phyloP scores from a whole-genome alignment of 2,888 invertebrate genomes.

The Hoplodrina blanda region DNA sequence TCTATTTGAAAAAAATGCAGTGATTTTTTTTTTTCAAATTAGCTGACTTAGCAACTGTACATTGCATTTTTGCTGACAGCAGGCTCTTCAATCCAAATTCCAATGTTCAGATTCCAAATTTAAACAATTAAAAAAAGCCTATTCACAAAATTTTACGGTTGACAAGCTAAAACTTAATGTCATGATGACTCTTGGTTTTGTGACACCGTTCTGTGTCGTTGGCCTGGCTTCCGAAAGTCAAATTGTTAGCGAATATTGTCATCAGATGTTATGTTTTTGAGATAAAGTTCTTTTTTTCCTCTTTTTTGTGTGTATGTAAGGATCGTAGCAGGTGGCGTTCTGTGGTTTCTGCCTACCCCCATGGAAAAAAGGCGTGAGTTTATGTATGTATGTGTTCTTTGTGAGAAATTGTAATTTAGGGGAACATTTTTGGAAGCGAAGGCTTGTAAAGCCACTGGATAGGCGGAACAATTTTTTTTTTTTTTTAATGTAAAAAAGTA shows the following conservation, averaged over 20 bases:
- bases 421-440: neutral
- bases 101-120: constrained; percentile 30
- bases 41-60: constrained; percentile 1
- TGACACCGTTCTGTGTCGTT: constrained; percentile 78
- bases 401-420: neutral
- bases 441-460: too few relatives aligned
- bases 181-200: constrained; percentile 77
- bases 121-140: constrained; percentile 28
- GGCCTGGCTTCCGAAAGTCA: constrained; percentile 73
- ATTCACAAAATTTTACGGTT: constrained; percentile 37
- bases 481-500: too few relatives aligned
- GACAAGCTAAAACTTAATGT: constrained; percentile 66
- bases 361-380: too few relatives aligned
- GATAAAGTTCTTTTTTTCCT: neutral
- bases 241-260: constrained; percentile 71
- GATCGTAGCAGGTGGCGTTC: too few relatives aligned
- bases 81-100: constrained; percentile 25
- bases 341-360: too few relatives aligned
- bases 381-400: too few relatives aligned
- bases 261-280: constrained; percentile 45
- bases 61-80: constrained; percentile 1
- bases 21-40: constrained; percentile 11
- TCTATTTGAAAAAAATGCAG: constrained; percentile 16
- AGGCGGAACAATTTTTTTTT: too few relatives aligned
- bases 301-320: too few relatives aligned